Evolutionary conservation across 2,888 invertebrate genomes (phyloP).

Genomic region (Odiellus spinosus): DNA sequence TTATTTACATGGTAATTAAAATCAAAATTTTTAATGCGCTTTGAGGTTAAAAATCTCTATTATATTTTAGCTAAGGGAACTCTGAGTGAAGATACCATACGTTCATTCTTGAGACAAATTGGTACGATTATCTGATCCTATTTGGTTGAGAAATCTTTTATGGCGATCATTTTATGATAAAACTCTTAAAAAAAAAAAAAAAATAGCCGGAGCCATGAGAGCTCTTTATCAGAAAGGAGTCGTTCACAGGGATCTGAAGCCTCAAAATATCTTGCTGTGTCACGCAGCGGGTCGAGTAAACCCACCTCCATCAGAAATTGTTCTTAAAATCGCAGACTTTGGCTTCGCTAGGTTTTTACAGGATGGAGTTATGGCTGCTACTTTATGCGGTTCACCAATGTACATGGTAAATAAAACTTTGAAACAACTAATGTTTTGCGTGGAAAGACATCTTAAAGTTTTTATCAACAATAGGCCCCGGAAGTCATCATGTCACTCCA

Average conservation of each 20-base stretch:
- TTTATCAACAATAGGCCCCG: constrained; percentile 50
- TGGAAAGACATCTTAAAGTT: not conserved
- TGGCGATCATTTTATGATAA: no score
- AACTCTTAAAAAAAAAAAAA: no score
- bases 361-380: constrained; percentile 99
- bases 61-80: constrained; percentile 60
- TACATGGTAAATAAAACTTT: constrained; percentile 71
- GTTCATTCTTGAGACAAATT: constrained; percentile 83
- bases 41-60: constrained; percentile 8
- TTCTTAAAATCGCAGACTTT: constrained; percentile 89
- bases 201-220: constrained; percentile 86
- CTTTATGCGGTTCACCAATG: constrained; percentile 98
- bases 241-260: constrained; percentile 96
- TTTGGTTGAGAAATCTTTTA: no score
- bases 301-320: constrained; percentile 67
- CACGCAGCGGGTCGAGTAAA: constrained; percentile 50
- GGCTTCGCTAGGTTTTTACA: constrained; percentile 96
- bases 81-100: constrained; percentile 90
- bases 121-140: no score
- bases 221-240: constrained; percentile 94
- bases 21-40: no score
- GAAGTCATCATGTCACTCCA: constrained; percentile 98
- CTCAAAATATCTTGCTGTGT: constrained; percentile 94
- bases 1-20: constrained; percentile 59
- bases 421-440: no score